A percentile compares a stretch with the other conserved stretches of the same genome.
Evolutionary conservation across 2,888 invertebrate genomes (phyloP).

Genomic region (Digitonthophagus gazella): DNA sequence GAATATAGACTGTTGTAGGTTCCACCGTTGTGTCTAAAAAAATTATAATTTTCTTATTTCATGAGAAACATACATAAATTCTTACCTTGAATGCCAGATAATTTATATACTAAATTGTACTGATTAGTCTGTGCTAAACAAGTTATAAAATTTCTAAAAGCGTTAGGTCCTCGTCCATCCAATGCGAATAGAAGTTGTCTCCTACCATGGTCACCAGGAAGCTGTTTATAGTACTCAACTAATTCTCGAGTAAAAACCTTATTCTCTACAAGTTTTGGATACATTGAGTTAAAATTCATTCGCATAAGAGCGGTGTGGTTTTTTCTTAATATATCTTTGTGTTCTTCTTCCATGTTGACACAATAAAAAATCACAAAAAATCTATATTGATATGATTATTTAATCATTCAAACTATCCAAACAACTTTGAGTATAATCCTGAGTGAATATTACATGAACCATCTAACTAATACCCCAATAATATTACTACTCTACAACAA

Average conservation of each 20-base stretch:
- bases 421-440: too few species aligned
- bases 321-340: slow-evolving; percentile 19
- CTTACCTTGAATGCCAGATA: slow-evolving; percentile 21
- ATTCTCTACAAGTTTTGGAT: slow-evolving; percentile 22
- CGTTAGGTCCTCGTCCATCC: slow-evolving; percentile 18
- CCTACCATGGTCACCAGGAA: slow-evolving; percentile 9
- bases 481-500: too few species aligned
- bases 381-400: too few species aligned
- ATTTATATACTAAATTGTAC: slow-evolving; percentile 19
- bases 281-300: slow-evolving; percentile 19
- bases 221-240: neutral
- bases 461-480: too few species aligned
- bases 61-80: neutral
- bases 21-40: slow-evolving; percentile 6
- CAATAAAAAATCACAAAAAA: too few species aligned
- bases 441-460: too few species aligned
- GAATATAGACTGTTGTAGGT: neutral
- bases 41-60: neutral
- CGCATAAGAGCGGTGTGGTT: slow-evolving; percentile 20
- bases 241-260: slow-evolving; percentile 19
- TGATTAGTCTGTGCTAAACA: slow-evolving; percentile 22
- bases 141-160: slow-evolving; percentile 19
- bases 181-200: slow-evolving; percentile 11
- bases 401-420: too few species aligned
- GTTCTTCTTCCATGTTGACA: slow-evolving; percentile 22